Evolutionary conservation across 2,113 vertebrate species (phyloP), one percentile per base, ranked within the genome.

Genomic region (Syrmaticus mikado): DNA sequence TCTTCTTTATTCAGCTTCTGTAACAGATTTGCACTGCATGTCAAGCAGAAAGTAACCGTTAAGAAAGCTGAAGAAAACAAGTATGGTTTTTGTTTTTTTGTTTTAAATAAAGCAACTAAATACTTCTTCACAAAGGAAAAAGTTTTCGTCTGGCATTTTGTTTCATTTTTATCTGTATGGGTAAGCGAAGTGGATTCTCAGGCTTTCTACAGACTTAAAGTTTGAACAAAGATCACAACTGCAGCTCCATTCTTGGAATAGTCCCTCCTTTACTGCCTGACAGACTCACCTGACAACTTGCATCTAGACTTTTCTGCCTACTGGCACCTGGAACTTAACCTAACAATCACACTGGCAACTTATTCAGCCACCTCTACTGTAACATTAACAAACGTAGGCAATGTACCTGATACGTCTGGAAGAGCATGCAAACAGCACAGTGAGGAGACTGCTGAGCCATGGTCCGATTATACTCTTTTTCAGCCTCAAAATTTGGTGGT

Each of bases 391-490:
- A 71, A 16, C 25, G 25, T 40, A 11, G 36, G 46, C 92, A 78
- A 89, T 98, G 97, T 98, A 99, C 98, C 87, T 99, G 97, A 66
- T 99, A 98, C 0, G 98, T 98, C 96, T 99, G 98, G 97, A 99
- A 99, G 38, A 99, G 98, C 97, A 99, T 97, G 91, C 99, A 99
- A 60, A 99, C 98, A 14, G 99, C 98, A 70, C 99, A 99, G 97
- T 98, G 98, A 1, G 99, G 99, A 10, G 98, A 92, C 95, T 98
- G 98, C 85, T 98, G 98, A 73, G 99, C 98, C 98, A 99, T 98
- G 34, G 65, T 96, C 60, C 97, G 97, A 80, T 99, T 99, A 94
- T 99, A 99, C 41, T 99, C 98, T 80, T 97, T 98, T 94, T 99
- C 99, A 2, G 98, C 98, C 95, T 98, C 97, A 48, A 98, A 99